Evolutionary conservation across 2,113 vertebrate genomes (phyloP).

Genomic region (Rhinogobius similis): DNA sequence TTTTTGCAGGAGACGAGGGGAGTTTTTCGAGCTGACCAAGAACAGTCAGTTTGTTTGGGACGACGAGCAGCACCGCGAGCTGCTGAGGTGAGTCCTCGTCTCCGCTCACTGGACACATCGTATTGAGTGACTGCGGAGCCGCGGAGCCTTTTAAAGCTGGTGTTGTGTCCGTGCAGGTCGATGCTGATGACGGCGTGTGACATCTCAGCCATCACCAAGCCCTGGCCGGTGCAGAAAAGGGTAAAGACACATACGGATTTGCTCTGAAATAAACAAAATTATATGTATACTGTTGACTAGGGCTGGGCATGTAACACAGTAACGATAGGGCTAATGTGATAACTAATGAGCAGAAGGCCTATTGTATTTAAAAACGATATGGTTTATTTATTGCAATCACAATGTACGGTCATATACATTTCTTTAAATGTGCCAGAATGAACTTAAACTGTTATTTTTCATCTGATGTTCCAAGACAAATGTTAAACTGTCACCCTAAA

Average conservation of each 20-base stretch:
- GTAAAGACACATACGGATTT: conserved; percentile 65
- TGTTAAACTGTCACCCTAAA: too few species aligned
- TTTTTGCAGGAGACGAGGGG: conserved; percentile 77
- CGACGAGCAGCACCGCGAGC: conserved; percentile 87
- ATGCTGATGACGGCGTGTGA: conserved; percentile 99
- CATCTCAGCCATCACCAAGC: conserved; percentile 97
- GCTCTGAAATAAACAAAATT: too few species aligned
- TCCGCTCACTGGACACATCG: background rate
- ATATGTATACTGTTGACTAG: too few species aligned
- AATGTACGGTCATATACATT: too few species aligned
- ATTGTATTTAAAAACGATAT: too few species aligned
- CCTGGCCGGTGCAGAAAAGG: conserved; percentile 96
- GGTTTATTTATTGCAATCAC: too few species aligned
- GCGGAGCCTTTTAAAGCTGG: background rate
- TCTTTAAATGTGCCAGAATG: too few species aligned
- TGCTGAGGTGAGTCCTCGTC: conserved; percentile 82
- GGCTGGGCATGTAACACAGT: too few species aligned
- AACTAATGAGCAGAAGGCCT: too few species aligned
- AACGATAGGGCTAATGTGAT: too few species aligned
- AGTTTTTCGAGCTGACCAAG: conserved; percentile 94
- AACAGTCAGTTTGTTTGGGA: conserved; percentile 91
- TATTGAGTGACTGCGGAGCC: background rate
- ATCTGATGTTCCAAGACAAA: too few species aligned
- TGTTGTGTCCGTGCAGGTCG: conserved; percentile 77
- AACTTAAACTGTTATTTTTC: too few species aligned